These are phyloP conservation scores for Lepilemur ruficaudatus DNA, from an alignment of 2,797 vertebrate genomes.

Conservation along the genomic window DNA sequence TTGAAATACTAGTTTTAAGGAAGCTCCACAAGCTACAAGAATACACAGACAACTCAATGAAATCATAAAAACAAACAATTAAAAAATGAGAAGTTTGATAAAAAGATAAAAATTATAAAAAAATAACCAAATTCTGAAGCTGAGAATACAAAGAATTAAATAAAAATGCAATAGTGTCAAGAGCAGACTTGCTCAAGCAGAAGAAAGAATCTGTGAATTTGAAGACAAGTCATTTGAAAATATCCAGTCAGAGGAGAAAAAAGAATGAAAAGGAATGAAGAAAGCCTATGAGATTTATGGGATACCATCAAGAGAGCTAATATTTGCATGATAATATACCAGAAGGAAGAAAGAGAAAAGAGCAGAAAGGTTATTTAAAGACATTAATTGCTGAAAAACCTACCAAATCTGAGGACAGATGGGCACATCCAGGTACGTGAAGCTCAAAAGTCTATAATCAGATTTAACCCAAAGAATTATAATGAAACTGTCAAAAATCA, in stretches of 20 bases:
- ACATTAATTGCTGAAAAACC: neutral
- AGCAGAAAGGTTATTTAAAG: neutral
- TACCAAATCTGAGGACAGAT: neutral
- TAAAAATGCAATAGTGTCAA: neutral
- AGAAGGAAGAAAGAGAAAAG: neutral
- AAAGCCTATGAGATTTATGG: neutral
- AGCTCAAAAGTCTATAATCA: neutral
- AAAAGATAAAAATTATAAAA: neutral
- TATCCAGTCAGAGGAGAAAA: neutral
- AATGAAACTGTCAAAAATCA: neutral
- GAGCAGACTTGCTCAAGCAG: neutral
- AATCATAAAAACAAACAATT: neutral
- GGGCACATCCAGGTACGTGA: neutral
- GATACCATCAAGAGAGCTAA: neutral
- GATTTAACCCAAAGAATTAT: neutral
- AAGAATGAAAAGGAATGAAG: neutral
- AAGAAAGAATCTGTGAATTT: neutral
- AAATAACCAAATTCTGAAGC: neutral
- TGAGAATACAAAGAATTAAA: neutral
- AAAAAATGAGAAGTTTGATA: neutral
- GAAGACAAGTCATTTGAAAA: neutral
- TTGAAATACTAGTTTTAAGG: neutral
- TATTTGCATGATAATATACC: neutral
- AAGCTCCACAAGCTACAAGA: neutral
- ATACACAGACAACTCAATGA: neutral